Evolutionary conservation across 2,797 vertebrate genomes (phyloP).

Genomic region (Remorina albescens): DNA sequence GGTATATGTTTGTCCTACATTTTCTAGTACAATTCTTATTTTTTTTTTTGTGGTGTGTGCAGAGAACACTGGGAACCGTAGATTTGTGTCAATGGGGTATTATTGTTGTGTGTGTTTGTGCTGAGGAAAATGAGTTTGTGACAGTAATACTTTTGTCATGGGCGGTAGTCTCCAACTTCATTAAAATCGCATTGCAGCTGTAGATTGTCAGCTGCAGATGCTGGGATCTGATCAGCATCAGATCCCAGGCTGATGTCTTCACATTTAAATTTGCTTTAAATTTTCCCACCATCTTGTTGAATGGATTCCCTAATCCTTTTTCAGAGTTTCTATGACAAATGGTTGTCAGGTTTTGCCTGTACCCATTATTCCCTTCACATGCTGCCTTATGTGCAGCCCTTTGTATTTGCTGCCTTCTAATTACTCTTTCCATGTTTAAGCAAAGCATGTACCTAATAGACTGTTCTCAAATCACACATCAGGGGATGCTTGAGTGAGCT

Average conservation of each 20-base stretch:
- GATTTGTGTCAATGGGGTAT: background rate
- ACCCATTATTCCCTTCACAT: conserved; percentile 58
- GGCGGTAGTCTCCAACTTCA: background rate
- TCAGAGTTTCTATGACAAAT: conserved; percentile 66
- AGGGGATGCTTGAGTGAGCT: conserved; percentile 73
- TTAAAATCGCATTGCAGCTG: background rate
- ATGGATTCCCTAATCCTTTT: conserved; percentile 44
- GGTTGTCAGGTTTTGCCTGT: conserved; percentile 40
- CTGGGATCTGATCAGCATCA: too few species aligned
- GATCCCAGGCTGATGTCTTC: too few species aligned
- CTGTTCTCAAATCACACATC: conserved; percentile 80
- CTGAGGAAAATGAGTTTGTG: background rate
- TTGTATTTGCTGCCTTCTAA: conserved; percentile 75
- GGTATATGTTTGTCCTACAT: background rate
- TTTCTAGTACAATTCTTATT: background rate
- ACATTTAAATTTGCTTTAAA: too few species aligned
- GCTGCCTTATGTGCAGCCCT: conserved; percentile 49
- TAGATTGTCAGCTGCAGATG: background rate
- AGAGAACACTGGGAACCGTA: too few species aligned
- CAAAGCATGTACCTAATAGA: conserved; percentile 77
- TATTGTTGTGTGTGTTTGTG: background rate
- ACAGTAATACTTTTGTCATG: background rate
- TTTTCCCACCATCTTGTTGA: conserved; percentile 30
- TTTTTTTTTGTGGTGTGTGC: background rate
- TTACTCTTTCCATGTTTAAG: conserved; percentile 82